A percentile compares a stretch with the other conserved stretches of the same genome.
Conservation (phyloP, 2,888 invertebrate species). For the Hemistola chrysoprasaria region DNA sequence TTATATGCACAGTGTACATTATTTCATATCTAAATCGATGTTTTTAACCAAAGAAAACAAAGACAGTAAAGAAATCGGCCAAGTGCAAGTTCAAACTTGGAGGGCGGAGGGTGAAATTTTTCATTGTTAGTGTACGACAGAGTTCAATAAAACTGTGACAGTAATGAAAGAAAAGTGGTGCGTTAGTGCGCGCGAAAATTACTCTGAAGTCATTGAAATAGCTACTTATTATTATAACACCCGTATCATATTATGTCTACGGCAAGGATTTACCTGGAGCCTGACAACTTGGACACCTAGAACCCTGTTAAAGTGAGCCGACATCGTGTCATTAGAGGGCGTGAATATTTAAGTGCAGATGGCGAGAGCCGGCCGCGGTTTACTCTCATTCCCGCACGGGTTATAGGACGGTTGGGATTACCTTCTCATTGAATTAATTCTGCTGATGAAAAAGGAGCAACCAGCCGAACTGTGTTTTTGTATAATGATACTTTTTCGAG, state of each 20-base stretch:
- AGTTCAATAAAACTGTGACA: no score
- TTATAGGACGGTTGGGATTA: constrained; percentile 65
- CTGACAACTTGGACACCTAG: constrained; percentile 43
- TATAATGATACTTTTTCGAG: constrained; percentile 39
- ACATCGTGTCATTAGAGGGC: constrained; percentile 73
- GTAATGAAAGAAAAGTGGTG: no score
- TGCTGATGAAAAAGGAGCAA: constrained; percentile 57
- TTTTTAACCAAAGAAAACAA: no score
- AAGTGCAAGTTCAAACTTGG: no score
- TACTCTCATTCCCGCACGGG: constrained; percentile 55
- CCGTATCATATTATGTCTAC: constrained; percentile 1
- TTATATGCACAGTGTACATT: no score
- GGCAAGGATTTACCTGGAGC: constrained; percentile 35
- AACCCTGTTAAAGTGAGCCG: constrained; percentile 59
- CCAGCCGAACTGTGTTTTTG: constrained; percentile 42
- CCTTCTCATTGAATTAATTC: constrained; percentile 70
- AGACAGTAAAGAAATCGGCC: no score
- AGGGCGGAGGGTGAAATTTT: no score
- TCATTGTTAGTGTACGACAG: no score
- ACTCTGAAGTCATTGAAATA: constrained; percentile 9
- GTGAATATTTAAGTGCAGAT: constrained; percentile 74
- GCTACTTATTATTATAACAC: constrained; percentile 14
- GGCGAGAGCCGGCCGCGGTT: constrained; percentile 60
- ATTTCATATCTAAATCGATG: no score
- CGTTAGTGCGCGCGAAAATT: no score